A percentile compares a stretch with the other conserved stretches of the same genome.
Conservation (phyloP, 2,113 vertebrate species). For the Bostrychus sinensis region DNA sequence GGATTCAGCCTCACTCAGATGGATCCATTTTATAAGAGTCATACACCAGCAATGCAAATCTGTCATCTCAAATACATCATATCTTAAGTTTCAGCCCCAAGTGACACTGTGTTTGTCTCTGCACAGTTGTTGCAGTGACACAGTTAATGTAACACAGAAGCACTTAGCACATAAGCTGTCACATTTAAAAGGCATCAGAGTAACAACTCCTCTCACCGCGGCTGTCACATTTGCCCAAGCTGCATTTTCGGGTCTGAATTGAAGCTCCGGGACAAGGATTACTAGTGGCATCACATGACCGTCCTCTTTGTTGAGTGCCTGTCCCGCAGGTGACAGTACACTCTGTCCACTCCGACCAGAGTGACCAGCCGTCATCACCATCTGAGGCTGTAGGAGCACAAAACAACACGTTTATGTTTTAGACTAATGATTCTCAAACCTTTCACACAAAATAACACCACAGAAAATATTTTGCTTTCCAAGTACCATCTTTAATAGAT, state of each 20-base stretch:
- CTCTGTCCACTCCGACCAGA: conserved; percentile 98
- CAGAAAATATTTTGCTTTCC: no score
- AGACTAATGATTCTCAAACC: neutral
- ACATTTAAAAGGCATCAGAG: conserved; percentile 6
- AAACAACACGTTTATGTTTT: neutral
- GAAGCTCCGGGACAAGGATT: conserved; percentile 91
- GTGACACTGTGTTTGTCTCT: neutral
- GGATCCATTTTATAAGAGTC: conserved; percentile 37
- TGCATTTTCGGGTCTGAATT: conserved; percentile 95
- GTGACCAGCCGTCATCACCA: conserved; percentile 94
- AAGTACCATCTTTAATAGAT: no score
- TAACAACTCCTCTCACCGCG: conserved; percentile 83
- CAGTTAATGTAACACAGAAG: conserved; percentile 5
- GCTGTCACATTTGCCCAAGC: conserved; percentile 89
- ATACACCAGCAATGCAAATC: conserved; percentile 22
- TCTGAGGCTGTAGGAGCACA: conserved; percentile 75
- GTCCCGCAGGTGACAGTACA: conserved; percentile 93
- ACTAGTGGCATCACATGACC: conserved; percentile 95
- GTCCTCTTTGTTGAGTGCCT: conserved; percentile 96
- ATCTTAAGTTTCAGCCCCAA: neutral
- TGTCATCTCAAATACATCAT: conserved; percentile 20
- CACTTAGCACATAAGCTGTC: neutral
- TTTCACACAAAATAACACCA: no score
- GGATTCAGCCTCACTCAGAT: conserved; percentile 30
- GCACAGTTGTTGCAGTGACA: neutral